Percentiles rank a stretch among this genome's conserved stretches.
These are phyloP conservation scores for Caenorhabditis sp. DNA, from an alignment of 2,888 invertebrate genomes.

Conservation along the genomic window DNA sequence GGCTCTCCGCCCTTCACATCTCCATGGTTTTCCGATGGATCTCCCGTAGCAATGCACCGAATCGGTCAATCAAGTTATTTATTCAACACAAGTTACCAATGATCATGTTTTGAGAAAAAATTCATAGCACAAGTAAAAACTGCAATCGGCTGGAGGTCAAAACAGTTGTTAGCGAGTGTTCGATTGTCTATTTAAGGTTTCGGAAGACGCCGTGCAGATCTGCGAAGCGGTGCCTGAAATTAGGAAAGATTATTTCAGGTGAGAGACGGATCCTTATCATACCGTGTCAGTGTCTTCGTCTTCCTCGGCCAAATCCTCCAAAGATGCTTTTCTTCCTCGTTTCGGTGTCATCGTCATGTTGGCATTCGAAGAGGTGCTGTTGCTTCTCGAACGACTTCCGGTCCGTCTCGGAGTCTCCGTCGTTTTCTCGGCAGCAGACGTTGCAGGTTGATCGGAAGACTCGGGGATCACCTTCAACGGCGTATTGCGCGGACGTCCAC, in stretches of 20 bases:
- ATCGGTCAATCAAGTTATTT: constrained; percentile 7
- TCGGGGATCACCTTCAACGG: constrained; percentile 23
- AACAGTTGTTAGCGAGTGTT: not conserved
- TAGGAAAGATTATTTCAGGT: too few species aligned
- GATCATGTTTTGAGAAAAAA: not conserved
- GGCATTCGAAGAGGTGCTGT: constrained; percentile 11
- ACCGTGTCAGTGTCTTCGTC: not conserved
- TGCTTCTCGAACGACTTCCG: constrained; percentile 22
- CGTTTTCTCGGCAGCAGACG: not conserved
- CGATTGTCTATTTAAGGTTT: not conserved
- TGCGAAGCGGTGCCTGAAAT: constrained; percentile 12
- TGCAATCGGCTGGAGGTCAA: not conserved
- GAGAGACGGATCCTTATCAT: too few species aligned
- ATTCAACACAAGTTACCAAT: constrained; percentile 3
- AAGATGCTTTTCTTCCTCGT: constrained; percentile 5
- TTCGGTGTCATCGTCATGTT: constrained; percentile 12
- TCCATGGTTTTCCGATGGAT: not conserved
- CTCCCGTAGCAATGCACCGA: too few species aligned
- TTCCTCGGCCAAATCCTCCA: constrained; percentile 18
- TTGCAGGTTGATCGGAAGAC: not conserved
- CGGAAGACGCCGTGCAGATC: constrained; percentile 23
- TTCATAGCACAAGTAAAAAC: not conserved
- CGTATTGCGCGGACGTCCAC: constrained; percentile 5
- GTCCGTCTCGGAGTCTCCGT: constrained; percentile 13
- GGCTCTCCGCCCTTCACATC: not conserved